Evolutionary conservation across 1,140 invertebrate species (phyloP), one percentile per base, ranked within the genome.

Genomic region (Zaprionus vittiger): DNA sequence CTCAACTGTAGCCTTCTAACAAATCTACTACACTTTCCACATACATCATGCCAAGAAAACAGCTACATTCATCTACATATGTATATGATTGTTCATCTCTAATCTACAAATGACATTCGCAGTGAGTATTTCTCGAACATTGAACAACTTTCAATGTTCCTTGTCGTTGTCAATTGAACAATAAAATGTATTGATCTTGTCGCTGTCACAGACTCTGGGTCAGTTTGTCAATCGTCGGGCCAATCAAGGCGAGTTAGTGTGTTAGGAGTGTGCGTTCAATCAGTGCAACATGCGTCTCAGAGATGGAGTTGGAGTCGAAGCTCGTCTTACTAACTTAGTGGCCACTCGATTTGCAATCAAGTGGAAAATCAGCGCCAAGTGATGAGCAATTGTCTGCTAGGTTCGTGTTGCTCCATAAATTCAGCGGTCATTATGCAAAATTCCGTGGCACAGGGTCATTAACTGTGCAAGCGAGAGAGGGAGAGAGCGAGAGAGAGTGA

Each of bases 261-360:
- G 80, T 87, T 86, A 87, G 83, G 77, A 87, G 79, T 54, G 79
- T 73, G 54, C 28, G 61, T 68, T 34, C 72, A 75, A 75, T 75
- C 67, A 63, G 55, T 44, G 31, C 38, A 34, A 15, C 26, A 47
- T 20, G 15, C 44, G n/a, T 17, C 5, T 22, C 7, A 9, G 28
- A 63, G 31, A 14, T 20, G n/a, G 4, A 20, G 57, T 14, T 31
- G 15, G 28, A 57, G 54, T 44, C 17, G 54, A 37, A 65, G 79
- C 63, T 26, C 4, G 83, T 77, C 83, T 69, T 80, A 86, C 77
- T 87, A 86, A 87, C 83, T 87, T 86, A 87, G 77, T 86, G 79
- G 59, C 63, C 69, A 65, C 54, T 55, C 37, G 57, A 69, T 38
- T 49, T 4, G 57, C 65, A 73, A 73, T 73, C 63, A 68, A 61